Percentiles rank a stretch among this genome's conserved stretches.
Conservation (phyloP, 2,113 vertebrate genomes). For the Rhizomys pruinosus region DNA sequence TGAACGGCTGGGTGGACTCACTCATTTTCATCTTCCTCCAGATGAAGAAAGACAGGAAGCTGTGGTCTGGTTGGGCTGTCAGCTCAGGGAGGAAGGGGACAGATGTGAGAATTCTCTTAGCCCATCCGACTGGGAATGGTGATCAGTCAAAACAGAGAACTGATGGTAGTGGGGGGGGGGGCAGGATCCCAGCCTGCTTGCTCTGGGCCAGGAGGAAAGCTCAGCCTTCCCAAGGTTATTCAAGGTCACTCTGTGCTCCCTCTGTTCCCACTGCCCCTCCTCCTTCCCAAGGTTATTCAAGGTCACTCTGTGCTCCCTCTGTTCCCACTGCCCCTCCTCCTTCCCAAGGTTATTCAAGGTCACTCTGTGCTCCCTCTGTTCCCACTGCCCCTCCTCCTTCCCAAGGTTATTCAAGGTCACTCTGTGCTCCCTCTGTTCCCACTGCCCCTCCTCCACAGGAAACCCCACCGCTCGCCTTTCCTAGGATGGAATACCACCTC, state of each 20-base stretch:
- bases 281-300: no score
- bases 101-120: background rate
- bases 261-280: no score
- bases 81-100: background rate
- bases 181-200: background rate
- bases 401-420: no score
- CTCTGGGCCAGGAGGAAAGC: background rate
- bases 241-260: no score
- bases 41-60: constrained; percentile 66
- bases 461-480: background rate
- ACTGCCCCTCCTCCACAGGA: no score
- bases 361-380: background rate
- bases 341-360: background rate
- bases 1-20: accelerated
- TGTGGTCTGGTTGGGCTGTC: background rate
- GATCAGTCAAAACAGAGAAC: constrained; percentile 15
- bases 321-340: no score
- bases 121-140: constrained; percentile 16
- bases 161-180: background rate
- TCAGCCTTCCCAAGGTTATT: no score
- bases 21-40: background rate
- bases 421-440: no score
- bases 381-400: background rate
- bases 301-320: no score
- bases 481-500: background rate